Conservation (phyloP, 2,888 invertebrate species). For the Metacarcinus magister region DNA sequence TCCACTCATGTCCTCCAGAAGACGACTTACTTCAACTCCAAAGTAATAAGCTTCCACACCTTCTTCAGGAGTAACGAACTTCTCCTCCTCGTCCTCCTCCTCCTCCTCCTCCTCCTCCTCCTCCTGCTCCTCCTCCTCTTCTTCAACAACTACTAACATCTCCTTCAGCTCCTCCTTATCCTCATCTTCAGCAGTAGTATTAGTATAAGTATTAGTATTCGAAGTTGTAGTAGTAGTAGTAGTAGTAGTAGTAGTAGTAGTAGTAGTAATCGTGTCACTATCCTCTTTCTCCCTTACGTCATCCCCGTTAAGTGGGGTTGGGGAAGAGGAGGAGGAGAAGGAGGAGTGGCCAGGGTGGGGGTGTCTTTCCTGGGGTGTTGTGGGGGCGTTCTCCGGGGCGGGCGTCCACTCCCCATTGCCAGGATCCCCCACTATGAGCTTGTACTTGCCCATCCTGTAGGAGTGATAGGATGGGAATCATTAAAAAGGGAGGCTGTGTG, state of each 20-base stretch:
- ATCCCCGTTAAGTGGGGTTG: background rate
- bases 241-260: no score
- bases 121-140: no score
- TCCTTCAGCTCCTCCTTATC: no score
- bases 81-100: background rate
- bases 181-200: no score
- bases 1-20: background rate
- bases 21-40: background rate
- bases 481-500: no score
- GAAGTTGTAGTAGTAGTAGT: no score
- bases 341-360: background rate
- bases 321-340: background rate
- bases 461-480: background rate
- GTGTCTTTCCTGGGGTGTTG: background rate
- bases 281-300: background rate
- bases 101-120: no score
- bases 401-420: conserved; percentile 80
- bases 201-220: no score
- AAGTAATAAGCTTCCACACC: background rate
- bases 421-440: conserved; percentile 80
- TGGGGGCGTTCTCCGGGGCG: conserved; percentile 57
- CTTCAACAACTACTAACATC: no score
- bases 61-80: no score
- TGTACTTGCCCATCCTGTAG: conserved; percentile 78
- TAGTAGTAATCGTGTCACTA: background rate